Conservation (phyloP, 30 jellyfish, hydroid and myxozoan species). For the Mastigias papua region DNA sequence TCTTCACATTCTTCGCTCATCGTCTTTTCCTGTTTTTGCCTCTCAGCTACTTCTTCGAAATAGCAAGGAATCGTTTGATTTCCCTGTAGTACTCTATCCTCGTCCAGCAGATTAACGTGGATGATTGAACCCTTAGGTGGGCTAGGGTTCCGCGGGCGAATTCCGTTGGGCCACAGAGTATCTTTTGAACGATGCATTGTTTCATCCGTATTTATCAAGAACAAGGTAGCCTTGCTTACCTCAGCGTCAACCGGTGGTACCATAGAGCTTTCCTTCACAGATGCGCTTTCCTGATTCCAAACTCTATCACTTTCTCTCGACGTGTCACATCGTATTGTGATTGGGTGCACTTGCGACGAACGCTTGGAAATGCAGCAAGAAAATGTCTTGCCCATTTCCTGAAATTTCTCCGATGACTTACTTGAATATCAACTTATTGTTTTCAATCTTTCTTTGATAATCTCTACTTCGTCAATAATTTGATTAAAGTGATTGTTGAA, state of each 20-base stretch:
- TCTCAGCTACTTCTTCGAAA: no score
- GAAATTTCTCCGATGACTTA: no score
- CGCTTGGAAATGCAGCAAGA: slow-evolving; percentile 12
- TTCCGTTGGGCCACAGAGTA: not conserved
- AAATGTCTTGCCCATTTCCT: slow-evolving; percentile 13
- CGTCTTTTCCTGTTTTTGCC: not conserved
- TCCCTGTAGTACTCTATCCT: no score
- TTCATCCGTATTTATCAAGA: not conserved
- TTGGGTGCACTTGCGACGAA: slow-evolving; percentile 3
- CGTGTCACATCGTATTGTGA: not conserved
- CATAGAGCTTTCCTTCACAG: not conserved
- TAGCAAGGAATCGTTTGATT: no score
- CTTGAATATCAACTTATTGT: no score
- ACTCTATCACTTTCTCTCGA: not conserved
- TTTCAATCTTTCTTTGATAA: no score
- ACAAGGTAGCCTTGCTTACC: not conserved
- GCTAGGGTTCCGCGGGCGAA: slow-evolving; percentile 44
- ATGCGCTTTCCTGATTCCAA: not conserved
- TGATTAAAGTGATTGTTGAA: no score
- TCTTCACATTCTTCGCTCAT: no score
- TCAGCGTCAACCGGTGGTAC: not conserved
- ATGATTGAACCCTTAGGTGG: slow-evolving; percentile 3
- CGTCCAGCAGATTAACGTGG: no score
- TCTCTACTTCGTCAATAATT: no score
- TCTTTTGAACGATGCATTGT: not conserved